Base-by-base conservation (phyloP, 2,113 vertebrate species). In the Rhinichthys klamathensis region DNA sequence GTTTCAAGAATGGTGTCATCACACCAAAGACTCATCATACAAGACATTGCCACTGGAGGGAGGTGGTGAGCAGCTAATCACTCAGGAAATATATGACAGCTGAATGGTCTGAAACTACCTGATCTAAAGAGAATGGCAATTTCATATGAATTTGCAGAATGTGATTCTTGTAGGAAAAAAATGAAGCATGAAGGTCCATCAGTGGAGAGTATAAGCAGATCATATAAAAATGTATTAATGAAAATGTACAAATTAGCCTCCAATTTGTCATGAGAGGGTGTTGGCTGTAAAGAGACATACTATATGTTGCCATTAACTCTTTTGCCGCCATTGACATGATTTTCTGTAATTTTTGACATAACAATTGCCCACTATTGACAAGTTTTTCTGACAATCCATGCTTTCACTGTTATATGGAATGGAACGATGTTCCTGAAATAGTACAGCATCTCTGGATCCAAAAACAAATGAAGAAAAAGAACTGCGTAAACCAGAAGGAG, bases 31-130 rank as follows among this genome's bases (percentile, higher is more conserved):
- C 49, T 70, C 5, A 44, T 76, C 88, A n/a, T 88, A 84, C 84
- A 63, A 61, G 7, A 7, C 1, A 2, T 15, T 6, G n/a, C 91
- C 94, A 94, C 84, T 69, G 89, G 93, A 90, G 91, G 92, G 89
- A 2, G 82, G 11, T 86, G 88, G 51, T 89, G 63, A 82, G 67
- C 88, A 85, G 89, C 63, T 83, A 12, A 49, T 25, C 27, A 23
- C 1, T 81, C 38, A 23, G 16, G 3, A 16, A 65, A 60, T 13
- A 41, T 38, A 70, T 41, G 67, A 21, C 67, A 41, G 18, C 23
- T n/a, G 38, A 13, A 10, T n/a, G 70, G 23, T 11, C 38, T 25
- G 21, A n/a, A 44, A 25, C 58, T 25, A 61, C 3, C n/a, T 4
- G 58, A 61, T 25, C n/a, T 25, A n/a, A 61, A 25, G 58, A 61